phyloP scores from a whole-genome alignment of 2,113 vertebrate species.

The Plecturocebus donacophilus region DNA sequence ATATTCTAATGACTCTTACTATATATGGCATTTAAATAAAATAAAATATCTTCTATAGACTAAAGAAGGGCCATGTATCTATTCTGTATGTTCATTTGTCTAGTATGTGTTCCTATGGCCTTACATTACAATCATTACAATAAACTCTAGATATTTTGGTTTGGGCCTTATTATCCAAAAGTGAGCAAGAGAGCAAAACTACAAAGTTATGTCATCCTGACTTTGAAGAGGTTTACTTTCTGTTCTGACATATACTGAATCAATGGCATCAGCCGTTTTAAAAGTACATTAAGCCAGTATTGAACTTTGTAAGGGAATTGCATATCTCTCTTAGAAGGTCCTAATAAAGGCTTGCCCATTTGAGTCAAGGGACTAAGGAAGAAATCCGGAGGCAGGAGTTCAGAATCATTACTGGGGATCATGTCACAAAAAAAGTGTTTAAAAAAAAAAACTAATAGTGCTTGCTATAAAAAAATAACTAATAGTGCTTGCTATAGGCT shows the following conservation, averaged over 20 bases:
- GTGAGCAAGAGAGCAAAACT: not conserved
- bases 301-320: not conserved
- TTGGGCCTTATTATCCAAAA: not conserved
- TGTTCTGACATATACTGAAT: not conserved
- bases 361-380: conserved; percentile 34
- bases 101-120: not conserved
- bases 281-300: not conserved
- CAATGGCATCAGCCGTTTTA: not conserved
- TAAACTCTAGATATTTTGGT: not conserved
- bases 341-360: not conserved
- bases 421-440: not conserved
- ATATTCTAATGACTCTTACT: not conserved
- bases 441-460: no score
- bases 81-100: not conserved
- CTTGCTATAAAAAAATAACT: no score
- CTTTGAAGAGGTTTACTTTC: not conserved
- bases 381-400: not conserved
- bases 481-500: not conserved
- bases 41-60: not conserved
- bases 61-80: not conserved
- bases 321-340: not conserved
- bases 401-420: not conserved
- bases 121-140: not conserved
- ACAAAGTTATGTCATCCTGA: not conserved
- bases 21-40: not conserved